Percentiles rank a stretch among this genome's conserved stretches.
These are phyloP conservation scores for Philypnodon macrostomus DNA, from an alignment of 2,797 vertebrate genomes.

Conservation along the genomic window DNA sequence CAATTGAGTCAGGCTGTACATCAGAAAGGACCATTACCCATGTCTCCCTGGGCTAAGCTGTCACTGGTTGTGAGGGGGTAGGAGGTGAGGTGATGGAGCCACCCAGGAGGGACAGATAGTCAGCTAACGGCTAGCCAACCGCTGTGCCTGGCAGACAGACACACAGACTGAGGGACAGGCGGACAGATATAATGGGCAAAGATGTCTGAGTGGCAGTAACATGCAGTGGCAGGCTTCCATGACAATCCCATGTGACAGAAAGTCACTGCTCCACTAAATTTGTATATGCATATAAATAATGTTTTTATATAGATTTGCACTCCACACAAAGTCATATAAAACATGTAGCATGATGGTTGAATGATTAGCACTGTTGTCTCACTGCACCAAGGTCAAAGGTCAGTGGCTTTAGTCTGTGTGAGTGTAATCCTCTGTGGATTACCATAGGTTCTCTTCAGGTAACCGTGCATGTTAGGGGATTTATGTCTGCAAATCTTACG, in stretches of 20 bases:
- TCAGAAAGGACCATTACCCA: slow-evolving; percentile 76
- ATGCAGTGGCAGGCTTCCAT: slow-evolving; percentile 17
- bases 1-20: slow-evolving; percentile 75
- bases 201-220: slow-evolving; percentile 37
- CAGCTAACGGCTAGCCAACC: slow-evolving; percentile 39
- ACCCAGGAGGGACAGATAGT: slow-evolving; percentile 63
- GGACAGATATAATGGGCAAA: slow-evolving; percentile 27
- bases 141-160: slow-evolving; percentile 15
- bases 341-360: not conserved
- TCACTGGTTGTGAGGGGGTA: slow-evolving; percentile 58
- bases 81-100: slow-evolving; percentile 61
- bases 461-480: no score
- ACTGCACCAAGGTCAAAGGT: no score
- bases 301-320: no score
- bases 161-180: slow-evolving; percentile 24
- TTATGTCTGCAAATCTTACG: no score
- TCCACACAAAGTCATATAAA: no score
- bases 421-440: no score
- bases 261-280: slow-evolving; percentile 12
- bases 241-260: slow-evolving; percentile 27
- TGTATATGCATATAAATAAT: slow-evolving; percentile 9
- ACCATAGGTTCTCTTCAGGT: no score
- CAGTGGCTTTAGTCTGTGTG: no score
- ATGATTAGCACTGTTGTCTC: no score
- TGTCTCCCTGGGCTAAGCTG: slow-evolving; percentile 66